Conservation (phyloP, 2,113 vertebrate genomes). For the Accipiter virgatus region DNA sequence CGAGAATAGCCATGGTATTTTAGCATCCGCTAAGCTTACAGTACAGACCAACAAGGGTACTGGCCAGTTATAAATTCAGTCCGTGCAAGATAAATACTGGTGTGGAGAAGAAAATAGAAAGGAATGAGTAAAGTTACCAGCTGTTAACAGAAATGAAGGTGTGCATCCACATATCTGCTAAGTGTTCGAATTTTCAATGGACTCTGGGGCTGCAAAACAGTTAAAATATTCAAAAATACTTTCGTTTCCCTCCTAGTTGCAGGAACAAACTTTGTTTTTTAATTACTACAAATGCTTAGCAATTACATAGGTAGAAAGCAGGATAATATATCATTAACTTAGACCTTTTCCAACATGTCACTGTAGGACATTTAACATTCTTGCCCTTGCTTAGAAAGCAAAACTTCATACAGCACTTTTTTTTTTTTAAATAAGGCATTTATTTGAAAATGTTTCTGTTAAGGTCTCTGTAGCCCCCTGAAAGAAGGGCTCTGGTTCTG, state of each 20-base stretch:
- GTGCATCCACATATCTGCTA: neutral
- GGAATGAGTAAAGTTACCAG: neutral
- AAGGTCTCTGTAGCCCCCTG: accelerated
- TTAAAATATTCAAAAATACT: neutral
- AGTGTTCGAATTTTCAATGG: neutral
- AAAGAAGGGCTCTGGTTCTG: neutral
- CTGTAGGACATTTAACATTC: neutral
- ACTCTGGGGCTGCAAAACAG: neutral
- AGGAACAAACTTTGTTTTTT: neutral
- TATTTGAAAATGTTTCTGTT: neutral
- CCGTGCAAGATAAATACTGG: neutral
- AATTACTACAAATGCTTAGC: neutral
- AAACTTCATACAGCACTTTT: neutral
- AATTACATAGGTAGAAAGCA: neutral
- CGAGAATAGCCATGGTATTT: neutral
- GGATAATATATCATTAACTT: neutral
- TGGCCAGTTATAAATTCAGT: neutral
- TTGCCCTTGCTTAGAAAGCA: neutral
- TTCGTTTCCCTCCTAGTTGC: neutral
- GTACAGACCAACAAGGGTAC: neutral
- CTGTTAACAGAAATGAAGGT: neutral
- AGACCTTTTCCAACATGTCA: accelerated
- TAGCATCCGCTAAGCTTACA: neutral
- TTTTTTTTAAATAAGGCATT: neutral
- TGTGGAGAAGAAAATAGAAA: neutral